Base-by-base conservation (phyloP, 1,140 invertebrate genomes). In the Plectrocnemia conspersa region DNA sequence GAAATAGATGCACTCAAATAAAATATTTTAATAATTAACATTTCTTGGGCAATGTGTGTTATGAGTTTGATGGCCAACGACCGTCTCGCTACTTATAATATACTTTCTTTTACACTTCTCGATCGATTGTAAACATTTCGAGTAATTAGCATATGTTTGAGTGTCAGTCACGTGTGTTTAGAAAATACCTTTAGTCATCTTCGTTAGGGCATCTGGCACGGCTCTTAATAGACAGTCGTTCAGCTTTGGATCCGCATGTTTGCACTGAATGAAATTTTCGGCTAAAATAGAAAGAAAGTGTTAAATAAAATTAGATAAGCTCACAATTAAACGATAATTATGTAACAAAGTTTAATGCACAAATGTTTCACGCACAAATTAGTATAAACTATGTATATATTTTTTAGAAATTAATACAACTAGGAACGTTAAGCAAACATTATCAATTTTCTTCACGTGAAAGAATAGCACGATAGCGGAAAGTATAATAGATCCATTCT, bases 211-310 rank as follows among this genome's bases (percentile, higher is more conserved):
- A 33, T 74, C 71, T 0, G 72, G 70, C 0, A 75, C 71, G 0
- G 67, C 71, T 29, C 40, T 44, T 53, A 66, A 67, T 1, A 75
- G 62, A 15, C 73, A 75, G 9, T 71, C 69, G 55, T 72, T 73
- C 9, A 75, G 54, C 33, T 67, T 67, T 2, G 61, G 25, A 25
- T 71, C 72, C 23, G 66, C 65, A 49, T 73, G 71, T 11, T 61
- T 58, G 59, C 73, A 75, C 61, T 63, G 60, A 13, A 57, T 64
- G 64, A 75, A 73, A 25, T 70, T 65, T 36, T 65, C 64, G 19
- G 73, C 73, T 75, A 70, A 27, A 68, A 75, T 16, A 24, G 41
- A 41, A 42, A 29, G 23, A n/a, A 45, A 45, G 15, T 18, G 16
- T 52, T 29, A 24, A n/a, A n/a, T n/a, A n/a, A n/a, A n/a, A n/a